Percentiles rank a stretch among this genome's conserved stretches.
These are phyloP conservation scores for Eupithecia dodoneata DNA, from an alignment of 2,888 invertebrate species.

Conservation along the genomic window DNA sequence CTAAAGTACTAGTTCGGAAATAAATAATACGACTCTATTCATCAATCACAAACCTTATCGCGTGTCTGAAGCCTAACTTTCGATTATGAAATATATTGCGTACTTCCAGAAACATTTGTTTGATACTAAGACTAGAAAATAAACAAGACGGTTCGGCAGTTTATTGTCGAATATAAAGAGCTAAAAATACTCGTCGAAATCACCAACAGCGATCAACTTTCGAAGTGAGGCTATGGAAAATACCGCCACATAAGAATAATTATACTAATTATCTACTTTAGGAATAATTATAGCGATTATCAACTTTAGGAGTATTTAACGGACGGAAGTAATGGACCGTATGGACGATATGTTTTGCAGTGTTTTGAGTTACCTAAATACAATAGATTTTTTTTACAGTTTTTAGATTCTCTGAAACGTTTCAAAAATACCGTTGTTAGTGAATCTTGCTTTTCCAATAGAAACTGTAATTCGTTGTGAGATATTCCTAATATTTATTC, in stretches of 20 bases:
- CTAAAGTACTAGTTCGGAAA: conserved; percentile 42
- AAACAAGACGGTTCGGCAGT: not conserved
- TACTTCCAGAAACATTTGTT: conserved; percentile 6
- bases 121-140: not conserved
- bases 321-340: no score
- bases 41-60: conserved; percentile 50
- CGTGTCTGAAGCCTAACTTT: conserved; percentile 22
- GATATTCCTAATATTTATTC: no score
- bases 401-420: no score
- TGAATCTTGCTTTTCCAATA: no score
- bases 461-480: no score
- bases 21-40: conserved; percentile 49
- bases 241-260: not conserved
- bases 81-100: conserved; percentile 20
- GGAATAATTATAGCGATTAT: no score
- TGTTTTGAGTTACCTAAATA: no score
- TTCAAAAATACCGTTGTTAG: no score
- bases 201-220: not conserved
- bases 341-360: no score
- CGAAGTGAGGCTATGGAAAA: not conserved
- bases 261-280: no score
- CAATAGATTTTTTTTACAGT: no score
- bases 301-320: no score
- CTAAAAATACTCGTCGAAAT: conserved; percentile 1
- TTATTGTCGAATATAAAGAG: not conserved